Evolutionary conservation across 2,797 vertebrate species (phyloP).

Genomic region (Iguana delicatissima): DNA sequence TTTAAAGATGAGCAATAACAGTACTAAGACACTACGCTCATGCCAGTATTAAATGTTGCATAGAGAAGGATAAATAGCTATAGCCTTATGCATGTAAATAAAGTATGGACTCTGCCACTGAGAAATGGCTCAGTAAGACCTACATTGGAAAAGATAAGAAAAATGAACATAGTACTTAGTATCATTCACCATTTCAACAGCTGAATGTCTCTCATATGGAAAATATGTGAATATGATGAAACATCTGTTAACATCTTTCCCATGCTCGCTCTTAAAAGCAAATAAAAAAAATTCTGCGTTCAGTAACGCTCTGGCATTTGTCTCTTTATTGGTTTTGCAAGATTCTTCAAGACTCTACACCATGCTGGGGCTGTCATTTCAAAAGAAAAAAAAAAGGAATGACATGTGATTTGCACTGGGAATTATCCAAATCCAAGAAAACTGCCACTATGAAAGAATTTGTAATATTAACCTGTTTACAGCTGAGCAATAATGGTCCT

Average conservation of each 20-base stretch:
- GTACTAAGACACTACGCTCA: conserved; percentile 65
- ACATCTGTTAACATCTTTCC: conserved; percentile 59
- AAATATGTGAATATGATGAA: conserved; percentile 64
- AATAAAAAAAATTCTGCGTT: conserved; percentile 61
- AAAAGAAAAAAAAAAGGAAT: conserved; percentile 18
- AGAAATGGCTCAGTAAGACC: background rate
- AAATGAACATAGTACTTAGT: conserved; percentile 40
- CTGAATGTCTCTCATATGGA: conserved; percentile 71
- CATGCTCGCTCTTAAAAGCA: conserved; percentile 55
- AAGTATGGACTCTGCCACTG: background rate
- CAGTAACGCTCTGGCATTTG: conserved; percentile 58
- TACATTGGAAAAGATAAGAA: conserved; percentile 61
- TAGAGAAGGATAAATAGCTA: too few relatives aligned
- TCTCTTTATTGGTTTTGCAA: conserved; percentile 43
- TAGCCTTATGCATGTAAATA: too few relatives aligned
- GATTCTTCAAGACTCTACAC: conserved; percentile 35
- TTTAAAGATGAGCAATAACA: conserved; percentile 33
- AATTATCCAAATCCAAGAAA: conserved; percentile 29
- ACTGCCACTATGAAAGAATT: conserved; percentile 35
- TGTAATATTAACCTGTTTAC: conserved; percentile 44
- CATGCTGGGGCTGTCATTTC: conserved; percentile 29
- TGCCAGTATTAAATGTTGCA: background rate
- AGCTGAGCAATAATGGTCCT: conserved; percentile 32
- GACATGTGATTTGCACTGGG: background rate
- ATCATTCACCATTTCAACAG: conserved; percentile 64